Conservation (phyloP, 2,113 vertebrate genomes). For the Aramus guarauna region DNA sequence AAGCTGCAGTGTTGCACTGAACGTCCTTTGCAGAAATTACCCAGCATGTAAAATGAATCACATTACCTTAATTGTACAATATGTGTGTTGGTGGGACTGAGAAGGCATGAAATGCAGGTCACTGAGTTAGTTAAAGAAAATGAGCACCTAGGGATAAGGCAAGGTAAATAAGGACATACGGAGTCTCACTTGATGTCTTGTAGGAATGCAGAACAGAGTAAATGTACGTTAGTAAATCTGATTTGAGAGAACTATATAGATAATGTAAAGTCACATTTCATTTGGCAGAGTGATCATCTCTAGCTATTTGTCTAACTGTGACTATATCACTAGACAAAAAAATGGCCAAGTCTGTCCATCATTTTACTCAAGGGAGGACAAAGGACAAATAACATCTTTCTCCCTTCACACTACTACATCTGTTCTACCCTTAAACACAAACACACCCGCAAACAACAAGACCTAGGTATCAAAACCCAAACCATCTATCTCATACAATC, state of each 20-base stretch:
- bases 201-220: background rate
- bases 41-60: background rate
- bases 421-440: background rate
- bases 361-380: background rate
- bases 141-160: background rate
- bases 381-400: background rate
- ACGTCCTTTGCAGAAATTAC: background rate
- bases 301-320: rapidly evolving
- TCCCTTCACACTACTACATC: background rate
- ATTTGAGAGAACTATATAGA: background rate
- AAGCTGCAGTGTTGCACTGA: background rate
- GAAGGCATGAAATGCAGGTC: background rate
- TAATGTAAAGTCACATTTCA: background rate
- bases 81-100: background rate
- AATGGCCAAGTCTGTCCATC: background rate
- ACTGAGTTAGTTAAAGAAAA: background rate
- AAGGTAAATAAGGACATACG: background rate
- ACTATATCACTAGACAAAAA: background rate
- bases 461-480: background rate
- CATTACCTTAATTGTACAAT: background rate
- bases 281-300: background rate
- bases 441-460: background rate
- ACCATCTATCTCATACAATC: background rate
- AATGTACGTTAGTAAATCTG: background rate
- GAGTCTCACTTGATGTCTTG: background rate